Percentiles rank a stretch among this genome's conserved stretches.
Evolutionary conservation across 2,888 invertebrate species (phyloP).

Genomic region (Selenia dentaria): DNA sequence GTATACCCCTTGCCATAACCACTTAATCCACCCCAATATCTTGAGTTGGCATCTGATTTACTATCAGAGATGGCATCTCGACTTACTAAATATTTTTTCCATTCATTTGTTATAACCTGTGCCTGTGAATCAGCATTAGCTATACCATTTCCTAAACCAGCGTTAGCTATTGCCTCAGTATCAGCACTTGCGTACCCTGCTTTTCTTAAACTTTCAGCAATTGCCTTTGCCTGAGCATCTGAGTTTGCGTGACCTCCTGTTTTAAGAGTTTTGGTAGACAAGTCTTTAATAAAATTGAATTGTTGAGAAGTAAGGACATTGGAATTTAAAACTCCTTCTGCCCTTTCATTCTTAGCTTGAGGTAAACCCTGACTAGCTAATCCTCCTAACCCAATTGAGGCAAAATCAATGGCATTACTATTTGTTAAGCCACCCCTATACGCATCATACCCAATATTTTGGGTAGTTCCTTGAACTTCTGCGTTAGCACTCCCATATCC

Average conservation of each 20-base stretch:
- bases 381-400: not conserved
- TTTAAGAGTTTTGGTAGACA: not conserved
- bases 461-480: not conserved
- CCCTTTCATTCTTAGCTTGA: constrained; percentile 10
- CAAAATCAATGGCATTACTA: not conserved
- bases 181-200: not conserved
- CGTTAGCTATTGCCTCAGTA: not conserved
- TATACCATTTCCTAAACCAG: not conserved
- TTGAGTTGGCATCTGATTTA: not conserved
- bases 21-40: not conserved
- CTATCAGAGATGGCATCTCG: not conserved
- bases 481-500: not conserved
- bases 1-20: not conserved
- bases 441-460: not conserved
- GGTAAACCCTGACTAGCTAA: not conserved
- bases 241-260: not conserved
- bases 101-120: not conserved
- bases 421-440: not conserved
- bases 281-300: not conserved
- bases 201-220: not conserved
- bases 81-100: not conserved
- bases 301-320: not conserved
- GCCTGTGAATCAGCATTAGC: not conserved
- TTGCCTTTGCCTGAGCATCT: constrained; percentile 4
- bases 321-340: not conserved